phyloP scores from a whole-genome alignment of 2,113 vertebrate genomes.

The Thryonomys swinderianus region DNA sequence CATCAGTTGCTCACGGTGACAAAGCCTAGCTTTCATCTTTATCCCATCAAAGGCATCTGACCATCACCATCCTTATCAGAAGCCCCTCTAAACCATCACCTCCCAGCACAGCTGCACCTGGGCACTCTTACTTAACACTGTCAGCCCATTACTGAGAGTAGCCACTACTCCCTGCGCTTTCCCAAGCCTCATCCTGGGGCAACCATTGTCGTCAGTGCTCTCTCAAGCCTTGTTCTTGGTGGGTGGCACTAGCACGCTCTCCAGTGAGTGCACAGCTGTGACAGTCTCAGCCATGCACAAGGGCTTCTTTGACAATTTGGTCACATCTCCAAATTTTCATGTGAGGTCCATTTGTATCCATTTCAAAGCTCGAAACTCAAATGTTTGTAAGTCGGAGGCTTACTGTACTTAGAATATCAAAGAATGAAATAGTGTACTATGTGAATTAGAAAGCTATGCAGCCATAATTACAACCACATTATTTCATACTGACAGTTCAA shows the following conservation, averaged over 20 bases:
- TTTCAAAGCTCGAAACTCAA: background rate
- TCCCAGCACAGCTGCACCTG: background rate
- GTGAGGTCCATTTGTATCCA: background rate
- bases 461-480: background rate
- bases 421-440: background rate
- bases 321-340: background rate
- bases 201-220: background rate
- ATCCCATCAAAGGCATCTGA: background rate
- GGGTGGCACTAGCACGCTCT: background rate
- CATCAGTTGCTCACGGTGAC: background rate
- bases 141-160: background rate
- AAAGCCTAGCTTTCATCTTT: background rate
- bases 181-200: background rate
- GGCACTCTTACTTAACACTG: background rate
- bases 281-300: background rate
- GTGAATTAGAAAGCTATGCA: background rate
- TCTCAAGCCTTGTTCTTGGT: background rate
- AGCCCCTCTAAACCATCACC: background rate
- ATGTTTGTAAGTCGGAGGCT: background rate
- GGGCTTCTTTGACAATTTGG: background rate
- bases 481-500: background rate
- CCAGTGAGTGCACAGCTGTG: background rate
- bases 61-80: background rate
- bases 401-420: background rate
- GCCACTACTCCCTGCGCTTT: background rate